phyloP scores from a whole-genome alignment of 2,888 invertebrate genomes.

The Neocrepidodera transversa region DNA sequence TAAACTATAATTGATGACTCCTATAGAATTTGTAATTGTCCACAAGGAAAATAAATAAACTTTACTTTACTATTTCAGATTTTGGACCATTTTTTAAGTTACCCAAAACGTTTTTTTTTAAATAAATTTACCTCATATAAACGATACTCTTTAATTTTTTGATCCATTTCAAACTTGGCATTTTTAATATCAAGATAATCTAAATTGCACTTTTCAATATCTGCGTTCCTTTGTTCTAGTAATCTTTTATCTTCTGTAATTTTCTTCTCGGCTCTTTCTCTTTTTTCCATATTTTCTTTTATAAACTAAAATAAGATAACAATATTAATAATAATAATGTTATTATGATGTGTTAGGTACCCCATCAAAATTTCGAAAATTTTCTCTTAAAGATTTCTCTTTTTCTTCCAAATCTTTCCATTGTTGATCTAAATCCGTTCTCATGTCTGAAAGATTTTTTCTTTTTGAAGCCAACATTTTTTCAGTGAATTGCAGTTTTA shows the following conservation, averaged over 20 bases:
- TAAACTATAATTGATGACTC: no score
- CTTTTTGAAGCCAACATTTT: constrained; percentile 27
- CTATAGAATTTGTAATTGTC: no score
- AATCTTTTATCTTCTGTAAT: constrained; percentile 65
- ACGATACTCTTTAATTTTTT: constrained; percentile 65
- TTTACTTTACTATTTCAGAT: no score
- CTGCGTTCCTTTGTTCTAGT: constrained; percentile 61
- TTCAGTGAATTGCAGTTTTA: constrained; percentile 36
- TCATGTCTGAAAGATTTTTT: constrained; percentile 18
- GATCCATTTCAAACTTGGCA: constrained; percentile 59
- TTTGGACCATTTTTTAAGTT: no score
- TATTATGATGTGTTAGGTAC: constrained; percentile 17
- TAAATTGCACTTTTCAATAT: constrained; percentile 49
- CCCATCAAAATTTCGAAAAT: constrained; percentile 39
- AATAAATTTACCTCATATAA: constrained; percentile 63
- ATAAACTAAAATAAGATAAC: constrained; percentile 61
- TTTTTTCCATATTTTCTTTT: constrained; percentile 70
- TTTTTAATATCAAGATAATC: constrained; percentile 29
- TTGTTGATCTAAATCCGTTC: constrained; percentile 31
- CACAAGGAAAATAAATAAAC: no score
- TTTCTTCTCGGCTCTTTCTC: constrained; percentile 67
- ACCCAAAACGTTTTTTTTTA: no score
- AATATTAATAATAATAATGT: not conserved
- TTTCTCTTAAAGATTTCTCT: constrained; percentile 35
- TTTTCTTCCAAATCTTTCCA: constrained; percentile 40